A percentile compares a stretch with the other conserved stretches of the same genome.
Evolutionary conservation across 2,797 vertebrate genomes (phyloP).

Genomic region (Danio aesculapii): DNA sequence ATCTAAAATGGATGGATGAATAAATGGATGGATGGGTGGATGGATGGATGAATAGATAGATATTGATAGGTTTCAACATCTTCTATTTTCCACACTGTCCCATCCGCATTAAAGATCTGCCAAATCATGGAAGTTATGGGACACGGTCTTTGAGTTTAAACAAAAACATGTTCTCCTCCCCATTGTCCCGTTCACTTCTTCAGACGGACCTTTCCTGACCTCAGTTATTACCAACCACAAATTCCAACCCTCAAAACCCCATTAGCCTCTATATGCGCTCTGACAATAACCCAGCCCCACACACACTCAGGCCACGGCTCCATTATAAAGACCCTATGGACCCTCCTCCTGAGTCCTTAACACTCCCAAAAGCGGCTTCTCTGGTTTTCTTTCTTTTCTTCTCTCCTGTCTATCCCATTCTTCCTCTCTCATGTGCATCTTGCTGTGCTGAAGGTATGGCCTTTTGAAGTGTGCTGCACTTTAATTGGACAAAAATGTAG

Average conservation of each 20-base stretch:
- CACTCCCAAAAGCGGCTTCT: conserved; percentile 77
- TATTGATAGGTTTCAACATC: not conserved
- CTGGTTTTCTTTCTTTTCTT: conserved; percentile 57
- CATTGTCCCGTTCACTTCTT: conserved; percentile 29
- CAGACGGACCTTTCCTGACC: conserved; percentile 52
- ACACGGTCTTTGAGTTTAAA: conserved; percentile 6
- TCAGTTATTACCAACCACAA: conserved; percentile 54
- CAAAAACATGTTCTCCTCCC: conserved; percentile 13
- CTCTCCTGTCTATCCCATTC: conserved; percentile 65
- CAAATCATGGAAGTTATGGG: conserved; percentile 12
- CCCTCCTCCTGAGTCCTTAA: conserved; percentile 73
- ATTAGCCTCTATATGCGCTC: conserved; percentile 57
- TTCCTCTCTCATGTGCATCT: conserved; percentile 90
- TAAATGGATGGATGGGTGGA: too few relatives aligned
- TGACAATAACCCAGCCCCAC: conserved; percentile 51
- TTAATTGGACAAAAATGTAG: conserved; percentile 99
- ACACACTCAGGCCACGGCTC: conserved; percentile 58
- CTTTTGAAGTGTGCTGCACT: conserved; percentile 94
- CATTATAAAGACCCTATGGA: conserved; percentile 86
- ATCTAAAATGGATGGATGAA: too few relatives aligned
- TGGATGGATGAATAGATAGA: not conserved
- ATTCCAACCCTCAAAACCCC: conserved; percentile 59
- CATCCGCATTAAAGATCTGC: not conserved
- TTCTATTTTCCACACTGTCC: not conserved
- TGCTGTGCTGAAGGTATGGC: conserved; percentile 86